Evolutionary conservation across 2,797 vertebrate genomes (phyloP).

Genomic region (Cygnus olor): DNA sequence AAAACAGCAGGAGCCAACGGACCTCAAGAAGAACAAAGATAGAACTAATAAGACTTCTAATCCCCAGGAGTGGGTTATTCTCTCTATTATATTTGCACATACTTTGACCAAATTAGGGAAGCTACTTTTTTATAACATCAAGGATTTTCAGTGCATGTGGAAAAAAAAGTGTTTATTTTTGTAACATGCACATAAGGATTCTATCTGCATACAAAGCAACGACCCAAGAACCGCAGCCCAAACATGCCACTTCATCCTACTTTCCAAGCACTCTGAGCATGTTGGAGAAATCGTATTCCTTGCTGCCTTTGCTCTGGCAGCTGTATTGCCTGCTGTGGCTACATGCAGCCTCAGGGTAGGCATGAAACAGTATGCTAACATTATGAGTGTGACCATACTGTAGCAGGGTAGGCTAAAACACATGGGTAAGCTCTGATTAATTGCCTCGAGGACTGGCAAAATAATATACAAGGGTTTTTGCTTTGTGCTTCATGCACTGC

Average conservation of each 20-base stretch:
- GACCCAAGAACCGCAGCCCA: neutral
- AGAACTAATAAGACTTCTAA: neutral
- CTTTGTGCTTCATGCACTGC: neutral
- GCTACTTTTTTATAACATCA: slow-evolving; percentile 16
- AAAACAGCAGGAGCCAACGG: neutral
- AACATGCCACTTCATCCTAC: neutral
- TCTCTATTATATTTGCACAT: neutral
- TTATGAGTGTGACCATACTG: neutral
- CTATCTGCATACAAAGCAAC: neutral
- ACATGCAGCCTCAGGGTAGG: neutral
- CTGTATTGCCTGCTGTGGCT: neutral
- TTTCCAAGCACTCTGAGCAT: neutral
- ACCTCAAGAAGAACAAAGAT: slow-evolving; percentile 15
- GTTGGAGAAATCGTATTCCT: neutral
- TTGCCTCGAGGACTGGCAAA: neutral
- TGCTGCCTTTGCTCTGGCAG: neutral
- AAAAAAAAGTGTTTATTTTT: neutral
- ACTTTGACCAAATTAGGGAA: slow-evolving; percentile 19
- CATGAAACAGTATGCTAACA: neutral
- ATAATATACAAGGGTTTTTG: neutral
- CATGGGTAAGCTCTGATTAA: neutral
- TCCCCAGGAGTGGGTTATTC: neutral
- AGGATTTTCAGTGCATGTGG: neutral
- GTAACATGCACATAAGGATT: neutral
- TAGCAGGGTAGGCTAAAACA: neutral